Conservation (phyloP, 2,797 vertebrate genomes). For the Buceros bicornis region DNA sequence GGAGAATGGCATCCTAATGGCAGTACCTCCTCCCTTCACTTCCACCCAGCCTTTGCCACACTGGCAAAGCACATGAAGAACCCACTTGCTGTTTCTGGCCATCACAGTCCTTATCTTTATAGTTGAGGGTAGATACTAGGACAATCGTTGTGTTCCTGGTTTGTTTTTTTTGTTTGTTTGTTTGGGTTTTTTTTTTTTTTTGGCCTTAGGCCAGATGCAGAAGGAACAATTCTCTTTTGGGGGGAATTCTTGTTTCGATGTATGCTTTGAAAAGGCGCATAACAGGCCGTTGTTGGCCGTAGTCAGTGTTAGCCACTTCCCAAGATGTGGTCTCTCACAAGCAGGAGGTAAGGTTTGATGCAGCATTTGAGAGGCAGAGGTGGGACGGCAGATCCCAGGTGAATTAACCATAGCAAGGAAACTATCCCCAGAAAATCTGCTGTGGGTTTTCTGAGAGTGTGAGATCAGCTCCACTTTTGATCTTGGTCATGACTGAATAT, state of each 20-base stretch:
- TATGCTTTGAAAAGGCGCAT: background rate
- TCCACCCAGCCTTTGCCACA: background rate
- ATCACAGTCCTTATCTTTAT: background rate
- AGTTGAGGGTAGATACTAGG: background rate
- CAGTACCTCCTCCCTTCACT: background rate
- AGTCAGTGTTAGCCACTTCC: background rate
- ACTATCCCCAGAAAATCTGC: background rate
- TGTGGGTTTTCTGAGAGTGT: accelerated
- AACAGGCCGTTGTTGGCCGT: background rate
- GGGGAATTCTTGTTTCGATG: accelerated
- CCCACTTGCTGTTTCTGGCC: background rate
- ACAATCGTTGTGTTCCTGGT: background rate
- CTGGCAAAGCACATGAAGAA: background rate
- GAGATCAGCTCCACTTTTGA: background rate
- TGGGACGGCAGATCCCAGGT: background rate
- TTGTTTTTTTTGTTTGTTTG: background rate
- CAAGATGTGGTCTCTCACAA: accelerated
- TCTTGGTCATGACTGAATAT: background rate
- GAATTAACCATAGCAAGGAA: background rate
- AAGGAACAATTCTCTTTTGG: background rate
- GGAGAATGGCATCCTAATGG: background rate
- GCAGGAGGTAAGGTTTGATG: background rate
- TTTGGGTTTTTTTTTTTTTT: background rate
- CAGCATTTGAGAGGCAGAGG: background rate
- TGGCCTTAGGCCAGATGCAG: background rate